Conservation (phyloP, 2,113 vertebrate species). For the Stomatorhinus ivindoensis region DNA sequence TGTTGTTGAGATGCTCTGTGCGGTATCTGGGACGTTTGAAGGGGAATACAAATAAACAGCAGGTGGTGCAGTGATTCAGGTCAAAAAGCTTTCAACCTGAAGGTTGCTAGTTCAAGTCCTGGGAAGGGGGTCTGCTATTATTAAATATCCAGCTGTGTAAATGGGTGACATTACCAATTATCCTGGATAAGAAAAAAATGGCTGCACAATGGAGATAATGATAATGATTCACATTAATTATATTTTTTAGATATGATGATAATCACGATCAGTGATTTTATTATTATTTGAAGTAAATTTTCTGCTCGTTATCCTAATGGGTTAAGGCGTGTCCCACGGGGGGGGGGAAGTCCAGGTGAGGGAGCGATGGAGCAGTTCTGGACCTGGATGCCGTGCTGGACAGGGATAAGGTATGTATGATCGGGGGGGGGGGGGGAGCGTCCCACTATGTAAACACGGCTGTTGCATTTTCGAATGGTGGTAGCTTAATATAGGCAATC, state of each 20-base stretch:
- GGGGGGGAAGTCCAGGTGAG: constrained; percentile 73
- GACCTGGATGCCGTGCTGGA: constrained; percentile 88
- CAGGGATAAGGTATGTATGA: constrained; percentile 76
- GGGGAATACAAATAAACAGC: neutral
- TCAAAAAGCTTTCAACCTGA: neutral
- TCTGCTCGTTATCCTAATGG: neutral
- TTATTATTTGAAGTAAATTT: neutral
- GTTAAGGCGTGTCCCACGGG: constrained; percentile 48
- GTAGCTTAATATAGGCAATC: neutral
- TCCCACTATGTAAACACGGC: neutral
- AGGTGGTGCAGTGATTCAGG: neutral
- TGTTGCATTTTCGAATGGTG: neutral
- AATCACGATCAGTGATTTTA: neutral
- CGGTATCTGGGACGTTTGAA: neutral
- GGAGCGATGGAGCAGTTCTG: constrained; percentile 82
- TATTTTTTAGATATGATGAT: constrained; percentile 15
- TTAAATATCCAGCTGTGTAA: neutral
- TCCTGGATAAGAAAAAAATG: neutral
- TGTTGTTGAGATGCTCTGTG: neutral
- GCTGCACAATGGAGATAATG: neutral
- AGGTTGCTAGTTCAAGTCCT: neutral
- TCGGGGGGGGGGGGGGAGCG: neutral
- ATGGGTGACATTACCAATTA: neutral
- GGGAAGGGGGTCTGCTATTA: neutral
- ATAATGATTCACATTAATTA: neutral